Percentiles rank a stretch among this genome's conserved stretches.
Evolutionary conservation across 2,113 vertebrate genomes (phyloP).

Genomic region (Dinomys branickii): DNA sequence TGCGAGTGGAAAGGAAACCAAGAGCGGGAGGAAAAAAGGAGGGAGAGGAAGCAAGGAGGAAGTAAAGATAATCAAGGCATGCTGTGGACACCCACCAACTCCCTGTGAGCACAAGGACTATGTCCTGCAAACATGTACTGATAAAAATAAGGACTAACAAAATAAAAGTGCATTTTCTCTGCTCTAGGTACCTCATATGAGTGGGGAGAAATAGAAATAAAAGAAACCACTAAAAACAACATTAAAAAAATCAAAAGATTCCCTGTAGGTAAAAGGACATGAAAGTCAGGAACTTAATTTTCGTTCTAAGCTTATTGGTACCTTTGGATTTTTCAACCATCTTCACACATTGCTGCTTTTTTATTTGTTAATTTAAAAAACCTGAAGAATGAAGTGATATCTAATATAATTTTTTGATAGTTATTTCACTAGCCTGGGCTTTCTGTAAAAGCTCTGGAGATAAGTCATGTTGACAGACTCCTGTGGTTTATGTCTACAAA

Average conservation of each 20-base stretch:
- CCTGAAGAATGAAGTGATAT: neutral
- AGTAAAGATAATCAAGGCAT: neutral
- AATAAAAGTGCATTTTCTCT: neutral
- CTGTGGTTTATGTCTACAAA: neutral
- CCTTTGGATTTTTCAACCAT: constrained; percentile 42
- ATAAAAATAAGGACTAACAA: neutral
- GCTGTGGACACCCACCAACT: neutral
- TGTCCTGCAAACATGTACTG: neutral
- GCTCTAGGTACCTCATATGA: neutral
- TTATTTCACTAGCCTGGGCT: neutral
- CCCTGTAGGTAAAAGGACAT: neutral
- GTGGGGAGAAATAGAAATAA: neutral
- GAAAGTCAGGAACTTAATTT: neutral
- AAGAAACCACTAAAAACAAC: neutral
- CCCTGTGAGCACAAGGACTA: neutral
- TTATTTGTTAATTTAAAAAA: neutral
- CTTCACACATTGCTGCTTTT: neutral
- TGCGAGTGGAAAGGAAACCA: neutral
- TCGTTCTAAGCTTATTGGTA: constrained; percentile 32
- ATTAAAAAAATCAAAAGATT: neutral
- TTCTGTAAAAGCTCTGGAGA: neutral
- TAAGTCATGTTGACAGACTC: neutral
- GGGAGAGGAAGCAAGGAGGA: neutral
- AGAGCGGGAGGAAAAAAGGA: neutral
- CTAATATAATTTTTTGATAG: neutral